Conservation (phyloP, 2,888 invertebrate species). For the Spisula solida region DNA sequence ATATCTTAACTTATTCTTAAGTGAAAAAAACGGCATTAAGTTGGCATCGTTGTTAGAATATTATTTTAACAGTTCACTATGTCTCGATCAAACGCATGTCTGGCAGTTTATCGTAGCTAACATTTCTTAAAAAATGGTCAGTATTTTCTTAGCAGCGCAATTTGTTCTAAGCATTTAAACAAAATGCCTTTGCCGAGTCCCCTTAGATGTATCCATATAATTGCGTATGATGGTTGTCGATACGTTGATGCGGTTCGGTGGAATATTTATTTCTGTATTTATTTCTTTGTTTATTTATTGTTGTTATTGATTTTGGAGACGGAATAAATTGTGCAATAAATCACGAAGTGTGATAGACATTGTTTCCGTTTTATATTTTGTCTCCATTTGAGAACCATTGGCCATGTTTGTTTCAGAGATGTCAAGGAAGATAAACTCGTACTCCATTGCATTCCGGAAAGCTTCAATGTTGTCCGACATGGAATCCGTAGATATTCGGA, state of each 20-base stretch:
- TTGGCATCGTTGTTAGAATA: neutral
- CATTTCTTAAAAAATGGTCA: slow-evolving; percentile 14
- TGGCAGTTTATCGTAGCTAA: neutral
- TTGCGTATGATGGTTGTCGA: neutral
- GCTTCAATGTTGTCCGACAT: neutral
- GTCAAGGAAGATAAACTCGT: too few relatives aligned
- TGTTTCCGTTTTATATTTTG: neutral
- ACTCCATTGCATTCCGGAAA: neutral
- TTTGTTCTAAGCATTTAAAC: neutral
- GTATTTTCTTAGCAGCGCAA: neutral
- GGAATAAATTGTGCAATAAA: slow-evolving; percentile 44
- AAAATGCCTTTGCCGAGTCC: neutral
- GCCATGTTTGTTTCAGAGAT: neutral
- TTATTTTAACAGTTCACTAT: neutral
- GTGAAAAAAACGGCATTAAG: too few relatives aligned
- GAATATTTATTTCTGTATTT: slow-evolving; percentile 30
- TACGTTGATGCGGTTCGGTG: neutral
- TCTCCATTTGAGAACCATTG: neutral
- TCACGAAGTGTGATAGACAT: slow-evolving; percentile 17
- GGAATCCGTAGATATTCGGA: neutral
- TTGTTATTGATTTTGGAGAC: slow-evolving; percentile 27
- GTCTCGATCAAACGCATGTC: neutral
- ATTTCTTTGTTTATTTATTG: slow-evolving; percentile 40
- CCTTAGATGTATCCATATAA: neutral
- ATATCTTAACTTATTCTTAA: too few relatives aligned